phyloP scores from a whole-genome alignment of 1,140 invertebrate genomes.

The Sesamia nonagrioides region DNA sequence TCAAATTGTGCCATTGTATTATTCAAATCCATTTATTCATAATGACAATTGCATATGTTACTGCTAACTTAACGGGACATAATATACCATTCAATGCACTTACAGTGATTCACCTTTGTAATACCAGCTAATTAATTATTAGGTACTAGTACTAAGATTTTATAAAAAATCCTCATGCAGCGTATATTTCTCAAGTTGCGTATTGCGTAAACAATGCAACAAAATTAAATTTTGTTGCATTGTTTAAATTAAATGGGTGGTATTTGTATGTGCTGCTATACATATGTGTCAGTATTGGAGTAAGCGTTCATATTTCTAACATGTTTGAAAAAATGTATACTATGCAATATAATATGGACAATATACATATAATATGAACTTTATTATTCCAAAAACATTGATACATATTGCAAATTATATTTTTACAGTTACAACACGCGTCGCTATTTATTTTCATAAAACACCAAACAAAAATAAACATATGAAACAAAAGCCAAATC shows the following conservation, averaged over 20 bases:
- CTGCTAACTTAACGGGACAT: conserved; percentile 32
- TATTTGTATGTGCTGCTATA: background rate
- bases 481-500: background rate
- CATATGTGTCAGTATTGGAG: background rate
- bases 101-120: conserved; percentile 34
- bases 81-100: conserved; percentile 31
- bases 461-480: background rate
- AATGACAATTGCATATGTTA: conserved; percentile 45
- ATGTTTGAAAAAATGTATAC: background rate
- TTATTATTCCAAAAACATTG: no score
- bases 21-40: conserved; percentile 31
- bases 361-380: background rate
- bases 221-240: conserved; percentile 12
- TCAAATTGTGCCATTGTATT: conserved; percentile 19
- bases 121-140: conserved; percentile 27
- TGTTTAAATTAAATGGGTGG: background rate
- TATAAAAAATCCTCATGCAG: conserved; percentile 10
- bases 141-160: conserved; percentile 32
- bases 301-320: conserved; percentile 4
- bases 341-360: background rate
- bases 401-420: no score
- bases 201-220: no score
- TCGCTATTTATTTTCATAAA: no score
- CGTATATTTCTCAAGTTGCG: background rate
- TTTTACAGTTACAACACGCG: background rate